Base-by-base conservation (phyloP, 2,888 invertebrate species). In the Vanessa cardui region DNA sequence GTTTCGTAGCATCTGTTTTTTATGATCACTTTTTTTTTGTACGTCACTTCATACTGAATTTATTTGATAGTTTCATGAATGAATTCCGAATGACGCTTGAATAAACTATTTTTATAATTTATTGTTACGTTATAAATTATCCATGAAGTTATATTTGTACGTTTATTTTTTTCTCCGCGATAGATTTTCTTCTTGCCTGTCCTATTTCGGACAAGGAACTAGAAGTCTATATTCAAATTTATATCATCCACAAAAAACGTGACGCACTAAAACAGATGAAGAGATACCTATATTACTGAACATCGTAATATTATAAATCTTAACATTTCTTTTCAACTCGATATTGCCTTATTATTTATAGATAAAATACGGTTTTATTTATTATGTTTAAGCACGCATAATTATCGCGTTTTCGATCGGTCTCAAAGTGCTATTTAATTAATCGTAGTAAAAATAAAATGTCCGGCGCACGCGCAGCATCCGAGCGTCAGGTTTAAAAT, bases 401-500 rank as follows among this genome's bases (percentile, higher is more conserved):
- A 44, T 76, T 83, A 84, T 85, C 83, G 76, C 74, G 76, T 81
- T 81, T 76, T 75, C 77, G 77, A 83, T 83, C 83, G 76, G 77
- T 74, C 78, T 80, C 80, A 79, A 83, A 81, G 82, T 83, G 84
- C 80, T 79, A 81, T 86, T 86, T 86, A 85, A 87, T 87, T 85
- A 84, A 83, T 86, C 76, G 79, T 72, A 77, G 76, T 77, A 76
- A 76, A 80, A 77, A 77, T 72, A 79, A 83, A 82, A 79, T 75
- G 56, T 33, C 33, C 72, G 52, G 76, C 80, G 70, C 72, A 60
- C 68, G 72, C 66, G 74, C 70, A 71, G 72, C 68, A 79, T 79
- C 56, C 56, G 56, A 83, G 86, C 84, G 82, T 80, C 80, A 80
- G 76, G 83, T 80, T 88, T 86, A 88, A 90, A 86, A 89, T 90